Evolutionary conservation across 2,797 vertebrate genomes (phyloP), one percentile per base, ranked within the genome.

Genomic region (Phataginus tricuspis): DNA sequence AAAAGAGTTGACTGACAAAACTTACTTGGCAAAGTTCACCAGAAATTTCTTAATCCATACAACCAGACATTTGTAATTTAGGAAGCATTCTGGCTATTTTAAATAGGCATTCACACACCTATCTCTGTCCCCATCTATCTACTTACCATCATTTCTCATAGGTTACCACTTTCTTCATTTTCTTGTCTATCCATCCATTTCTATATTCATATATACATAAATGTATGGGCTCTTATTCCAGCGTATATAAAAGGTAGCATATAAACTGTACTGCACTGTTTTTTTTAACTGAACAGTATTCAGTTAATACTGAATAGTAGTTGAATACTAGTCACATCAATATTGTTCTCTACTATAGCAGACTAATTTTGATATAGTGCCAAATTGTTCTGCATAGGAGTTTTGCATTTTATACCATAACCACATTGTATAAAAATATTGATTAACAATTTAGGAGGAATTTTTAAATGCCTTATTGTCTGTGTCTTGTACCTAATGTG

Each of bases 71-170:
- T 45, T 96, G 7, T 72, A 89, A 88, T 94, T 92, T 95, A 90
- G 55, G 55, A n/a, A 75, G 31, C 86, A 93, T 91, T 94, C 59
- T 86, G 34, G 18, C 86, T 95, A n/a, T 96, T 91, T 72, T 92
- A 86, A 77, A 64, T 80, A 79, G 59, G 13, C 21, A 45, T 39
- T 94, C 31, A 57, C 23, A 90, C 25, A 90, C 11, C 42, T 27
- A 34, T 53, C 31, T 59, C 16, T 68, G 8, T 78, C 18, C 64
- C 63, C 31, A 59, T 37, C 71, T 31, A 61, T 64, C 59, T 23
- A 86, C 57, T 90, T 82, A 84, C 3, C 14, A 8, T 92, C 45
- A 9, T 53, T 91, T n/a, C 61, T 77, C 13, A 45, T 34, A 71
- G 45, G 14, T 74, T 57, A 90, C 23, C 59, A 21, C 34, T 86